Percentiles rank a stretch among this genome's conserved stretches.
phyloP scores from a whole-genome alignment of 2,113 vertebrate species.

The Chrysochloris asiatica region DNA sequence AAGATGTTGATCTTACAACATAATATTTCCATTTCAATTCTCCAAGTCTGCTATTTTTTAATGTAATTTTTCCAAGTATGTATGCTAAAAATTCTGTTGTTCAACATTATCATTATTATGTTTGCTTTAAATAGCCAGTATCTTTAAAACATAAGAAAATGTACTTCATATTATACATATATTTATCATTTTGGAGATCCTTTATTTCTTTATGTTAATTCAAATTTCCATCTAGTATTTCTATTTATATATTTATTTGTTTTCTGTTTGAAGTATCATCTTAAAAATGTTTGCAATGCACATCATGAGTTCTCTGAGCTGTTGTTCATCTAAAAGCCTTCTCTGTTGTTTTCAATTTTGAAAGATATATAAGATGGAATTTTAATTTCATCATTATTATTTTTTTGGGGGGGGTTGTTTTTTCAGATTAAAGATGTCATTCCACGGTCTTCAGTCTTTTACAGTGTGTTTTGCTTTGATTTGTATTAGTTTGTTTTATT shows the following conservation, averaged over 20 bases:
- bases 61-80: no score
- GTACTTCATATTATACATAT: background rate
- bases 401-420: background rate
- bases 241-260: background rate
- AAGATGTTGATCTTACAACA: no score
- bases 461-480: background rate
- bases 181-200: background rate
- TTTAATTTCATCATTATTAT: background rate
- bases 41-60: no score
- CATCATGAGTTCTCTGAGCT: background rate
- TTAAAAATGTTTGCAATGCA: background rate
- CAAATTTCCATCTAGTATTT: background rate
- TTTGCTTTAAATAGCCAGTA: background rate
- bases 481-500: background rate
- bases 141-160: background rate
- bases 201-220: background rate
- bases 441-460: background rate
- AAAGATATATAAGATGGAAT: background rate
- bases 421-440: background rate
- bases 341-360: background rate
- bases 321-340: background rate
- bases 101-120: background rate
- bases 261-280: background rate
- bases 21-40: no score
- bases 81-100: background rate